phyloP scores from a whole-genome alignment of 2,888 invertebrate genomes.

The Ecliptopera silaceata region DNA sequence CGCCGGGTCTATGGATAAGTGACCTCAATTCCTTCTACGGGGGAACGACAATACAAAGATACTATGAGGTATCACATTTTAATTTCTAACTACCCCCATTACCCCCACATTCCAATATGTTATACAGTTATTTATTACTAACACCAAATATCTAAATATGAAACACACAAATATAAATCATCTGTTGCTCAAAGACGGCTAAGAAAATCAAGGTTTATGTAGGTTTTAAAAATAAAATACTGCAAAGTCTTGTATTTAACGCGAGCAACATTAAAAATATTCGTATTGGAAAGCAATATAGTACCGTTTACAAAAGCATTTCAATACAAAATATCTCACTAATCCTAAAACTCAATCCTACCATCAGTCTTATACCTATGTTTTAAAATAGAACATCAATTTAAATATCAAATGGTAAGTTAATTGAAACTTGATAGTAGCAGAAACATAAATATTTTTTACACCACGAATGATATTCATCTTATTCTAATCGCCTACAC shows the following conservation, averaged over 20 bases:
- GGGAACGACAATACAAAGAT: slow-evolving; percentile 53
- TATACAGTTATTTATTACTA: slow-evolving; percentile 49
- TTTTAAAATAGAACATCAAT: slow-evolving; percentile 56
- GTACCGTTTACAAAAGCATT: slow-evolving; percentile 61
- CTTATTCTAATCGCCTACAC: slow-evolving; percentile 69
- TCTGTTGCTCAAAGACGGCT: slow-evolving; percentile 4
- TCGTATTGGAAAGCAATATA: slow-evolving; percentile 53
- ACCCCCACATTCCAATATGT: slow-evolving; percentile 35
- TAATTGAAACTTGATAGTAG: slow-evolving; percentile 43
- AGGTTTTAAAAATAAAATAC: not conserved
- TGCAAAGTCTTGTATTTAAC: slow-evolving; percentile 1
- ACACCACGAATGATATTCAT: slow-evolving; percentile 53
- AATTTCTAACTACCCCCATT: slow-evolving; percentile 52
- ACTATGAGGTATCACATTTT: slow-evolving; percentile 64
- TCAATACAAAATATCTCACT: slow-evolving; percentile 43
- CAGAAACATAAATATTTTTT: slow-evolving; percentile 54
- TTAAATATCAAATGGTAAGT: slow-evolving; percentile 39
- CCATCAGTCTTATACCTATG: slow-evolving; percentile 79
- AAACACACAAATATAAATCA: slow-evolving; percentile 48
- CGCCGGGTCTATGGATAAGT: slow-evolving; percentile 27
- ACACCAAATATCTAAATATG: slow-evolving; percentile 52
- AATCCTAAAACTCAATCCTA: slow-evolving; percentile 60
- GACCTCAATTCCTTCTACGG: slow-evolving; percentile 48
- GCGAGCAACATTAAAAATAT: slow-evolving; percentile 9
- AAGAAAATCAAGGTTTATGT: not conserved